Percentiles rank a stretch among this genome's conserved stretches.
Evolutionary conservation across 2,888 invertebrate genomes (phyloP).

Genomic region (Lithodes maja): DNA sequence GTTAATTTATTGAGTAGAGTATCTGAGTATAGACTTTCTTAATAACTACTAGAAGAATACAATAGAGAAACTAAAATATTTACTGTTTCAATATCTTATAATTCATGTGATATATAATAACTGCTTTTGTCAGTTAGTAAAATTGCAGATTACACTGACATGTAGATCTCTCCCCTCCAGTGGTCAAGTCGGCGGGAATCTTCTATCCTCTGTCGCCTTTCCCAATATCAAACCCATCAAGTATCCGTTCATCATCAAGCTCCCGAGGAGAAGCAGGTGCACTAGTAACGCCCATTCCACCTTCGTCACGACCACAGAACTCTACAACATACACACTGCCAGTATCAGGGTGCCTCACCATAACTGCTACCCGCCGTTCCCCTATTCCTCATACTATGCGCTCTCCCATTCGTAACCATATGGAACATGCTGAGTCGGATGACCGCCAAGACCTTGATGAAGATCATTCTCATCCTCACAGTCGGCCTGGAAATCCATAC

Average conservation of each 20-base stretch:
- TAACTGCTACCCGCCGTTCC: slow-evolving; percentile 66
- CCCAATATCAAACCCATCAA: slow-evolving; percentile 71
- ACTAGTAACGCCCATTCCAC: slow-evolving; percentile 63
- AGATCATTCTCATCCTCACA: slow-evolving; percentile 30
- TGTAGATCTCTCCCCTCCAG: slow-evolving; percentile 76
- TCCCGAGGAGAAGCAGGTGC: slow-evolving; percentile 64
- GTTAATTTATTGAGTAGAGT: too few relatives aligned
- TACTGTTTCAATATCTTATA: too few relatives aligned
- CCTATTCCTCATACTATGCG: slow-evolving; percentile 50
- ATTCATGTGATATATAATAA: too few relatives aligned
- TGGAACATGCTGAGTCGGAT: slow-evolving; percentile 60
- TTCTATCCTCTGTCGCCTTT: slow-evolving; percentile 88
- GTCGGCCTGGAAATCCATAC: slow-evolving; percentile 32
- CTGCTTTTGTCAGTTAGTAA: background rate
- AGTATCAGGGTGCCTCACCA: slow-evolving; percentile 68
- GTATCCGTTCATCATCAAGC: slow-evolving; percentile 37
- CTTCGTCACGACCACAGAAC: slow-evolving; percentile 61
- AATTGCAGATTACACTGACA: slow-evolving; percentile 69
- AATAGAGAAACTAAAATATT: too few relatives aligned
- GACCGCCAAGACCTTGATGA: slow-evolving; percentile 43
- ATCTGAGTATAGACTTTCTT: too few relatives aligned
- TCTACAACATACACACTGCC: slow-evolving; percentile 62
- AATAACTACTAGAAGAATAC: too few relatives aligned
- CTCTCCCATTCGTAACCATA: slow-evolving; percentile 55
- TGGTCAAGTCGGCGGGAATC: slow-evolving; percentile 94